Conservation (phyloP, 2,113 vertebrate species). For the Dissostichus mawsoni region DNA sequence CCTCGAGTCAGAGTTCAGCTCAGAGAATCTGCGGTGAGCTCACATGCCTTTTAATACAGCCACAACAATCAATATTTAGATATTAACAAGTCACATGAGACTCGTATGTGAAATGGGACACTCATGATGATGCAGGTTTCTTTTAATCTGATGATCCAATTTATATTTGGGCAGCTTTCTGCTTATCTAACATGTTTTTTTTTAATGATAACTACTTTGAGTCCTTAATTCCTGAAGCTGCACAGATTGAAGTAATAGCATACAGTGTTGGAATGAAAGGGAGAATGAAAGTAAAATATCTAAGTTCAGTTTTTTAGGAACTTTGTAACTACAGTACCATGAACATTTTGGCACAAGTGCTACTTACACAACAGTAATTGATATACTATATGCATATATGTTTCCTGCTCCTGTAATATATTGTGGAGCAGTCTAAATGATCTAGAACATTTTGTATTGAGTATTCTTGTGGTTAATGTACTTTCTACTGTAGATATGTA, state of each 20-base stretch:
- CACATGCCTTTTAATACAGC: background rate
- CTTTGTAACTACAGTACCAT: too few relatives aligned
- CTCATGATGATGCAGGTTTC: background rate
- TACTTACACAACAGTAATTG: too few relatives aligned
- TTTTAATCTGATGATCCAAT: too few relatives aligned
- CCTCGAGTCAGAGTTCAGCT: conserved; percentile 97
- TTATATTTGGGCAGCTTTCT: too few relatives aligned
- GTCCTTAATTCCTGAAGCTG: background rate
- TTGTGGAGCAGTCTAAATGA: too few relatives aligned
- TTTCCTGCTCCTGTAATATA: too few relatives aligned
- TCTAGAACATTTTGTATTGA: too few relatives aligned
- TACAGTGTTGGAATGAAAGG: background rate
- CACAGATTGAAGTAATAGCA: background rate
- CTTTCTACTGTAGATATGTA: background rate
- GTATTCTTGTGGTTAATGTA: background rate
- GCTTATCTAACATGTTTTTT: too few relatives aligned
- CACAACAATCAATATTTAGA: background rate
- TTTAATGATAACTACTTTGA: background rate
- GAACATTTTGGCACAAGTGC: too few relatives aligned
- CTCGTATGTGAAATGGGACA: background rate
- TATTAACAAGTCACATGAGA: background rate
- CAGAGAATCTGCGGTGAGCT: conserved; percentile 94
- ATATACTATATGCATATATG: too few relatives aligned
- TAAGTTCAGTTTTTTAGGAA: background rate
- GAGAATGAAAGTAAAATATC: background rate